Conservation (phyloP, 1,140 invertebrate species). For the Campodea augens region DNA sequence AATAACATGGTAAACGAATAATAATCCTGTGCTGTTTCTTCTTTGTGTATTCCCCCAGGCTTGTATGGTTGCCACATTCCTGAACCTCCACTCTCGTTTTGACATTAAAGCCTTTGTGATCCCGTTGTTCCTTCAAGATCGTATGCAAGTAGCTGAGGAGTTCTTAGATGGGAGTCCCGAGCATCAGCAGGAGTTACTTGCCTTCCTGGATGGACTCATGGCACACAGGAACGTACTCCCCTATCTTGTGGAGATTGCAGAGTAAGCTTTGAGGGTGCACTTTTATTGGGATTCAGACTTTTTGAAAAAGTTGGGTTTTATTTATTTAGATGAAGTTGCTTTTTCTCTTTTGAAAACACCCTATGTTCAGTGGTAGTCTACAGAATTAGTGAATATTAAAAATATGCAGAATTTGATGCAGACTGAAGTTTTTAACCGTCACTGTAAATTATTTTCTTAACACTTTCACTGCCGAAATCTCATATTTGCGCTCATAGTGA, state of each 20-base stretch:
- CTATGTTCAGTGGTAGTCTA: too few relatives aligned
- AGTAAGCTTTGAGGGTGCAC: too few relatives aligned
- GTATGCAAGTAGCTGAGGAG: constrained; percentile 40
- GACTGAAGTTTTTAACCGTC: too few relatives aligned
- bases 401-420: too few relatives aligned
- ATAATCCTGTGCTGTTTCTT: constrained; percentile 12
- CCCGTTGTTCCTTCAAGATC: constrained; percentile 52
- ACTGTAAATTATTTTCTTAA: too few relatives aligned
- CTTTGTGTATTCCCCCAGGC: constrained; percentile 24
- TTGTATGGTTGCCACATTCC: constrained; percentile 36
- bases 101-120: constrained; percentile 40
- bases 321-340: too few relatives aligned
- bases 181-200: constrained; percentile 34
- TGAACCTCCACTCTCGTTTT: constrained; percentile 41
- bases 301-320: too few relatives aligned
- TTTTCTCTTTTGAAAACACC: too few relatives aligned
- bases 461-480: too few relatives aligned
- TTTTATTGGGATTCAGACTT: too few relatives aligned
- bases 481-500: too few relatives aligned
- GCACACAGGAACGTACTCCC: background rate
- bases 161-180: constrained; percentile 36
- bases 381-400: too few relatives aligned
- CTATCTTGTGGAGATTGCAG: background rate
- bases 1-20: background rate
- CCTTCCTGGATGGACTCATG: constrained; percentile 32